phyloP scores from a whole-genome alignment of 2,888 invertebrate genomes.

The Stramonita haemastoma region DNA sequence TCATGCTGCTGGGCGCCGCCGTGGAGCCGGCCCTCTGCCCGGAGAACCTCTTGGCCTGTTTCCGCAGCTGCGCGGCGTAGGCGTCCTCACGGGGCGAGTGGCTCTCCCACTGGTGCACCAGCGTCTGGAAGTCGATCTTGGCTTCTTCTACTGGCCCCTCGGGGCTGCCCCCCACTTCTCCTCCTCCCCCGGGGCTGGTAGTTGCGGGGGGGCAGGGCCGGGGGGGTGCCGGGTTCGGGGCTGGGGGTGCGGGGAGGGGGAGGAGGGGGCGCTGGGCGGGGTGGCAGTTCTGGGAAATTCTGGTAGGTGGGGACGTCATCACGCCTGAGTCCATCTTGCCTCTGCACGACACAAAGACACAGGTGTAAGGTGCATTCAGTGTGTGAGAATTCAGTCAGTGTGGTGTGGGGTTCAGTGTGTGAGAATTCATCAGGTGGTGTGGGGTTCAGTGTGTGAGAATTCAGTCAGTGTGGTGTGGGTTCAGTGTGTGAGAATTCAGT shows the following conservation, averaged over 20 bases:
- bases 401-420: no score
- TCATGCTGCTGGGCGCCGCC: conserved; percentile 41
- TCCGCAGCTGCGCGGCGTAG: conserved; percentile 66
- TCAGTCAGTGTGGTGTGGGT: no score
- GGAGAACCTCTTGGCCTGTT: conserved; percentile 74
- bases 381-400: no score
- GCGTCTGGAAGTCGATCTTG: conserved; percentile 50
- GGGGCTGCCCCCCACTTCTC: background rate
- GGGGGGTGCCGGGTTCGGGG: conserved; percentile 59
- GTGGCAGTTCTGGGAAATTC: conserved; percentile 49
- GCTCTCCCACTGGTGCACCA: conserved; percentile 55
- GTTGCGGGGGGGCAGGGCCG: conserved; percentile 67
- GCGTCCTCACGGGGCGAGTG: conserved; percentile 64
- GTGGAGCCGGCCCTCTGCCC: conserved; percentile 50
- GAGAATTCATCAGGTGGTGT: no score
- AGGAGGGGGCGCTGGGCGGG: conserved; percentile 57
- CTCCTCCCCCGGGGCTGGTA: conserved; percentile 42
- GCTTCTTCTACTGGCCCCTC: conserved; percentile 46
- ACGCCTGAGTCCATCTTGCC: conserved; percentile 60
- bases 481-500: no score
- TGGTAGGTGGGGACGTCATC: conserved; percentile 60
- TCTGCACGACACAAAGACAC: conserved; percentile 44
- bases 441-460: no score
- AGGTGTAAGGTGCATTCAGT: background rate
- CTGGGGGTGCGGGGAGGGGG: conserved; percentile 61